These are phyloP conservation scores for Percopsis transmontana DNA, from an alignment of 2,113 vertebrate species.

Conservation along the genomic window DNA sequence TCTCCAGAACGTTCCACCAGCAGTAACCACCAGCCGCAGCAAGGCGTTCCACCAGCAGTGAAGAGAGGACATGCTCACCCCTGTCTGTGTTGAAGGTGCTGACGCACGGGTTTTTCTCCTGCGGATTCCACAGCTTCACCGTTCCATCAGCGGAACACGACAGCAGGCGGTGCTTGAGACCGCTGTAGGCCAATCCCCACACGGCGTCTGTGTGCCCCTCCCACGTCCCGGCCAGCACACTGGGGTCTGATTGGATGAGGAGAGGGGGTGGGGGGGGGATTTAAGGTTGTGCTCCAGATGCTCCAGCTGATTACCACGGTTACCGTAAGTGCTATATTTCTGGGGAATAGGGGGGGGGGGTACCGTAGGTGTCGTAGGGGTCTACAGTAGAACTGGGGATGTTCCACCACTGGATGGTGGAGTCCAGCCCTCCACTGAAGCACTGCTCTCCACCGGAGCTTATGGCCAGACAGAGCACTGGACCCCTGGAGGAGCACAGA, in stretches of 20 bases:
- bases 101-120: conserved; percentile 90
- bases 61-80: conserved; percentile 70
- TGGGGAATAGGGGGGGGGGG: background rate
- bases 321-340: background rate
- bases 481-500: conserved; percentile 78
- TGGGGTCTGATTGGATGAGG: conserved; percentile 82
- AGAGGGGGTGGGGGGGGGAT: background rate
- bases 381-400: conserved; percentile 95
- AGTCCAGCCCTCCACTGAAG: conserved; percentile 95
- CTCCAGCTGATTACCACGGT: background rate
- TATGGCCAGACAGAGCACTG: conserved; percentile 91
- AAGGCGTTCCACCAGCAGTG: background rate
- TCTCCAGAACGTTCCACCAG: background rate
- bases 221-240: conserved; percentile 92
- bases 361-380: conserved; percentile 97
- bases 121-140: conserved; percentile 93
- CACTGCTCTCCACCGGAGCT: conserved; percentile 95
- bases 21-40: no score
- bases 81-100: conserved; percentile 90
- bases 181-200: conserved; percentile 94
- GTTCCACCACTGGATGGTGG: conserved; percentile 98
- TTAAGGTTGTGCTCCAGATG: background rate
- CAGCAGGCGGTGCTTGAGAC: conserved; percentile 93
- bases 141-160: conserved; percentile 98
- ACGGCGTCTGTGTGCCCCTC: conserved; percentile 91